Base-by-base conservation (phyloP, 2,797 vertebrate species). In the Hyperoplus immaculatus region DNA sequence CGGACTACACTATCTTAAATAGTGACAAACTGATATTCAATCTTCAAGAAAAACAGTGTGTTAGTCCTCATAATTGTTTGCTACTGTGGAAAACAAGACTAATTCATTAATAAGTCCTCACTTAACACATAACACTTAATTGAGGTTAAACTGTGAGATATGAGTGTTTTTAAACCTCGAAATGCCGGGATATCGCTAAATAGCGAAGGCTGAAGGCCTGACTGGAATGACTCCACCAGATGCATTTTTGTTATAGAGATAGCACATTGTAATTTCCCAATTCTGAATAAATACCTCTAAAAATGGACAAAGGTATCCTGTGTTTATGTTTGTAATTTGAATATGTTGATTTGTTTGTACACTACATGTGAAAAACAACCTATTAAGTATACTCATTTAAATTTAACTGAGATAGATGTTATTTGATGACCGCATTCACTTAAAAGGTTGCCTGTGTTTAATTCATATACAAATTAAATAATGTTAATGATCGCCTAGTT, bases 171-270 rank as follows among this genome's bases (percentile, higher is more conserved):
- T 5, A 41, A 50, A 45, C 11, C 9, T 49, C 46, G 59, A 21
- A 2, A 51, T 59, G 49, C n/a, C 59, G 38, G 66, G 42, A 43
- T 39, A 29, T 36, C 64, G 60, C 55, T 49, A 47, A 38, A 50
- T 41, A 47, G 5, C 3, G 1, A 69, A 15, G 45, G 43, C 12
- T 58, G 49, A 54, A 53, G 12, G 61, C 38, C 42, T n/a, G n/a
- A 65, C 47, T 50, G 51, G 8, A 68, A 71, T 56, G 0, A 81
- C 54, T 75, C 70, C 10, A 63, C 42, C 50, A 46, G 6, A 6
- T 47, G 59, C 15, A 50, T 16, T 74, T 71, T 68, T 68, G 38
- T 64, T 60, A 65, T 11, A 53, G 1, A 50, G 18, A 67, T n/a
- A 47, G 42, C 2, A 21, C 0, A 5, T 39, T 3, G 0, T 13